Evolutionary conservation across 1,140 invertebrate genomes (phyloP).

Genomic region (Heliconius hermathena): DNA sequence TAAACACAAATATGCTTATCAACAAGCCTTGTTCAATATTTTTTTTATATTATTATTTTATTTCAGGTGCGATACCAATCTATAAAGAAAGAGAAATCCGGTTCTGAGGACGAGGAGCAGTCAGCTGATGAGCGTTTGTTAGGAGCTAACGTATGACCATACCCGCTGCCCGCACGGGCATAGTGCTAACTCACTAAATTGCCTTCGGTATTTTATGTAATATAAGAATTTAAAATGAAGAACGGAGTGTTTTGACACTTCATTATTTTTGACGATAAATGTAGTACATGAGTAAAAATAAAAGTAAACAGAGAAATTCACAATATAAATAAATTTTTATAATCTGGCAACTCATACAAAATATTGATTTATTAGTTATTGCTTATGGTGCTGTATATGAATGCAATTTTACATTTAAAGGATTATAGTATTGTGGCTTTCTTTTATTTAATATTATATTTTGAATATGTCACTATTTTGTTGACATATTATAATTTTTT

Average conservation of each 20-base stretch:
- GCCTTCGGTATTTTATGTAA: conserved; percentile 30
- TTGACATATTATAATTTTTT: too few relatives aligned
- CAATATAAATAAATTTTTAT: not conserved
- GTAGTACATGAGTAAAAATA: not conserved
- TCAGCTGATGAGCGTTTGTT: conserved; percentile 76
- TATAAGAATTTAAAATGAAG: not conserved
- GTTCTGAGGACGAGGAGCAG: conserved; percentile 79
- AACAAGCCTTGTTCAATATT: not conserved
- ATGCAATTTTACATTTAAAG: too few relatives aligned
- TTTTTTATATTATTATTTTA: not conserved
- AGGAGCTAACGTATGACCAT: conserved; percentile 76
- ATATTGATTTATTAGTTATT: not conserved
- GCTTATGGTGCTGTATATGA: too few relatives aligned
- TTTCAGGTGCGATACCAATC: conserved; percentile 79
- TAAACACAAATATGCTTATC: too few relatives aligned
- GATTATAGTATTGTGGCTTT: too few relatives aligned
- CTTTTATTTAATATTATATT: too few relatives aligned
- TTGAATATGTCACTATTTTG: too few relatives aligned
- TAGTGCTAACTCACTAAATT: conserved; percentile 47
- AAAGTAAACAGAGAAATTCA: not conserved
- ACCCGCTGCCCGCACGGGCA: conserved; percentile 70
- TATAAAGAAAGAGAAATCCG: conserved; percentile 79
- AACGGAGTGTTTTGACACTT: not conserved
- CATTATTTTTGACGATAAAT: not conserved
- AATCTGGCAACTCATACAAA: not conserved